Percentiles rank a stretch among this genome's conserved stretches.
Evolutionary conservation across 2,113 vertebrate genomes (phyloP).

Genomic region (Microcebus tavaratra): DNA sequence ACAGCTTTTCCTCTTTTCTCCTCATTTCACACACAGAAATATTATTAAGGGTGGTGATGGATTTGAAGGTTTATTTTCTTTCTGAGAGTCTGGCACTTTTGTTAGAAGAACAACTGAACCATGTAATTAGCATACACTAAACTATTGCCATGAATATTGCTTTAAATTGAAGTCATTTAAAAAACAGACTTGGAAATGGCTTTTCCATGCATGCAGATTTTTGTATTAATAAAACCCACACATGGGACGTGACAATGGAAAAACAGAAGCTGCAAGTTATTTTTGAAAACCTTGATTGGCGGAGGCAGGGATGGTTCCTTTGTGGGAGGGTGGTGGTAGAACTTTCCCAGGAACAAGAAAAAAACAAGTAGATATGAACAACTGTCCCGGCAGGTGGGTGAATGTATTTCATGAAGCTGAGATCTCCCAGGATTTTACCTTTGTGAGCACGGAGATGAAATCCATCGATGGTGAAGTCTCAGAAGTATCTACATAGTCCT

Average conservation of each 20-base stretch:
- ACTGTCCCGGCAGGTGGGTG: neutral
- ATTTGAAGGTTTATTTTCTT: constrained; percentile 51
- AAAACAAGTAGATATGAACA: neutral
- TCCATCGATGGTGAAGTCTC: constrained; percentile 75
- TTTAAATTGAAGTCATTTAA: constrained; percentile 56
- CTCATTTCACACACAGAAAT: neutral
- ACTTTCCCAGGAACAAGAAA: neutral
- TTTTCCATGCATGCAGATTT: constrained; percentile 33
- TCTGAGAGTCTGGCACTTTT: constrained; percentile 21
- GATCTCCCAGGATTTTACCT: constrained; percentile 77
- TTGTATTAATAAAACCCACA: constrained; percentile 35
- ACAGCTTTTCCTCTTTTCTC: neutral
- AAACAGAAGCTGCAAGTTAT: constrained; percentile 6
- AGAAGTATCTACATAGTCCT: constrained; percentile 79
- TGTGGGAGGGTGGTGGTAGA: neutral
- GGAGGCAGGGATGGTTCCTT: neutral
- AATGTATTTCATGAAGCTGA: neutral
- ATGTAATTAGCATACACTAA: constrained; percentile 56
- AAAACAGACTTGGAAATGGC: constrained; percentile 43
- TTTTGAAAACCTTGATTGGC: neutral
- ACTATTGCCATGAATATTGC: constrained; percentile 41
- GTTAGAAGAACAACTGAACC: constrained; percentile 47
- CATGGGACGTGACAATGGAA: neutral
- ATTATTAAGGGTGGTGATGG: neutral
- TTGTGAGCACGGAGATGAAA: constrained; percentile 88